These are phyloP conservation scores for Hucho hucho DNA, from an alignment of 2,113 vertebrate species.

Conservation along the genomic window DNA sequence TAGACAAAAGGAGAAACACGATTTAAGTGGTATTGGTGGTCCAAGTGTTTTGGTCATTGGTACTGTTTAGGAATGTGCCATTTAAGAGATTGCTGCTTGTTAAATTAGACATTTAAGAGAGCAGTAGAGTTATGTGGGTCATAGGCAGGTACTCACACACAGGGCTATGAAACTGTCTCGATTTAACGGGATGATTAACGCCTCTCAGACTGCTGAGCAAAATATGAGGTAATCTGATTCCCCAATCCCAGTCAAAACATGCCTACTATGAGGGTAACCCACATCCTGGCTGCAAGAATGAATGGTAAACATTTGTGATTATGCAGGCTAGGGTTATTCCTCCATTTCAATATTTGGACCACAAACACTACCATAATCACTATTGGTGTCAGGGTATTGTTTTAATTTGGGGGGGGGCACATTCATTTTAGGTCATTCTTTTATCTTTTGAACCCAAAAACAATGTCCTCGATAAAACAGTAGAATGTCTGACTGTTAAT, in stretches of 20 bases:
- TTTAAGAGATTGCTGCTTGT: conserved; percentile 39
- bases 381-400: no score
- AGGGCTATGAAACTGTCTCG: conserved; percentile 61
- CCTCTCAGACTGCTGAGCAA: conserved; percentile 55
- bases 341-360: conserved; percentile 1
- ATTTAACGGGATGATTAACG: conserved; percentile 67
- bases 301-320: conserved; percentile 19
- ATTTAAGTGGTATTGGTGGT: conserved; percentile 7
- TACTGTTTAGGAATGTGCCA: conserved; percentile 35
- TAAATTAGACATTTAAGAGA: conserved; percentile 51
- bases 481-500: no score
- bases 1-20: neutral
- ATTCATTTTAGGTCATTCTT: no score
- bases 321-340: neutral
- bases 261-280: conserved; percentile 40
- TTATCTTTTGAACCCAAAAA: no score
- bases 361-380: neutral
- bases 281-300: conserved; percentile 22
- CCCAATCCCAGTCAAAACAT: conserved; percentile 56
- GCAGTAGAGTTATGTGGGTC: conserved; percentile 47
- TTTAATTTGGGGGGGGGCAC: no score
- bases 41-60: conserved; percentile 30
- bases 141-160: conserved; percentile 49
- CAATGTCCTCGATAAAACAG: no score
- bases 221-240: conserved; percentile 63